phyloP scores from a whole-genome alignment of 2,888 invertebrate species.

The Cyaniris semiargus region DNA sequence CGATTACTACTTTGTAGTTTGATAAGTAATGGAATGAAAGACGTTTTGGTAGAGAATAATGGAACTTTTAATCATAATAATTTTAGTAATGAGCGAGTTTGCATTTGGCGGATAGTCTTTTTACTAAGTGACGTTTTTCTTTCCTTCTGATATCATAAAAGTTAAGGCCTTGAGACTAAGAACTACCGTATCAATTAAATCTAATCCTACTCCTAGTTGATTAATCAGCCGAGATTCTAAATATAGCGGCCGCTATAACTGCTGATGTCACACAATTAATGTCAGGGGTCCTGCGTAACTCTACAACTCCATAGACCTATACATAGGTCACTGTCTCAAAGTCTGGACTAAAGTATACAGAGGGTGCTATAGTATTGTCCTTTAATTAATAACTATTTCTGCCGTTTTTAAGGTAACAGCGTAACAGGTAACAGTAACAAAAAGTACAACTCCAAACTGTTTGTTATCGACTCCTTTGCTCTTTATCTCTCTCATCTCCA shows the following conservation, averaged over 20 bases:
- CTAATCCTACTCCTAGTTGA: conserved; percentile 54
- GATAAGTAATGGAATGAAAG: too few relatives aligned
- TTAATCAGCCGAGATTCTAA: conserved; percentile 77
- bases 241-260: conserved; percentile 68
- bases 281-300: conserved; percentile 36
- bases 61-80: too few relatives aligned
- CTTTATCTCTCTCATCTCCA: too few relatives aligned
- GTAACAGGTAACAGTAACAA: too few relatives aligned
- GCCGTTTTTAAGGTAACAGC: neutral
- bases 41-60: too few relatives aligned
- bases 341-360: neutral
- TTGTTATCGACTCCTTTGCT: too few relatives aligned
- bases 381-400: too few relatives aligned
- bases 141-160: neutral
- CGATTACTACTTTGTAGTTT: too few relatives aligned
- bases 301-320: neutral
- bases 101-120: neutral
- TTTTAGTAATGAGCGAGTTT: neutral
- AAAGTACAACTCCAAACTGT: too few relatives aligned
- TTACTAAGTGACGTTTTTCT: neutral
- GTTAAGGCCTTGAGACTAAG: conserved; percentile 1
- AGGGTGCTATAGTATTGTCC: neutral
- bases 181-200: conserved; percentile 61
- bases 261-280: conserved; percentile 61
- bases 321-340: neutral